Conservation (phyloP, 2,888 invertebrate genomes). For the Drosophila neonasuta region DNA sequence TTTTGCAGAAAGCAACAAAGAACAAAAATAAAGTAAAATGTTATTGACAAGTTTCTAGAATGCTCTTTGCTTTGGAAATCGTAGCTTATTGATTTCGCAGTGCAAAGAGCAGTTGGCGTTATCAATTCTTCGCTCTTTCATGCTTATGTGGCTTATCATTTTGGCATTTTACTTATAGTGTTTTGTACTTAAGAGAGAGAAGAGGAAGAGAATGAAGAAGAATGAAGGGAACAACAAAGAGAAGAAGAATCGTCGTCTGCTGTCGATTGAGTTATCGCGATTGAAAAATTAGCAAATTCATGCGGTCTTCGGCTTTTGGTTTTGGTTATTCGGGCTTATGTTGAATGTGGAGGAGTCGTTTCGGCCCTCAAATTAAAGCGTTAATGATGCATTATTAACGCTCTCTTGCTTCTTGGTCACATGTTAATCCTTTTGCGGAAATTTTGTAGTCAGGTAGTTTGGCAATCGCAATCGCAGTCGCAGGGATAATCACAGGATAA, state of each 20-base stretch:
- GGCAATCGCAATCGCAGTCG: constrained; percentile 8
- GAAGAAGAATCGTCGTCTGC: neutral
- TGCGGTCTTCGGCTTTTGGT: constrained; percentile 35
- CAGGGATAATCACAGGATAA: constrained; percentile 77
- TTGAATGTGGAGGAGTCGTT: constrained; percentile 13
- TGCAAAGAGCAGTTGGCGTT: constrained; percentile 26
- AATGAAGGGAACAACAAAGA: neutral
- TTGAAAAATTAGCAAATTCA: constrained; percentile 66
- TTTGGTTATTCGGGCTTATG: too few species aligned
- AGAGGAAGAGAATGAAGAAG: neutral
- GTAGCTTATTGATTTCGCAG: constrained; percentile 7
- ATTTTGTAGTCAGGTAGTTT: constrained; percentile 45
- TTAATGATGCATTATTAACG: constrained; percentile 81
- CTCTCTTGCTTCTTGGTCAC: constrained; percentile 25
- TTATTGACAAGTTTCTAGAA: neutral
- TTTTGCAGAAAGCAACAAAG: constrained; percentile 1
- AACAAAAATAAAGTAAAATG: neutral
- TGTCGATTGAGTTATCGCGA: constrained; percentile 29
- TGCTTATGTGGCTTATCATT: constrained; percentile 22
- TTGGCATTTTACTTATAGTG: neutral
- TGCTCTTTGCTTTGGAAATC: constrained; percentile 12
- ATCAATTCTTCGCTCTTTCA: constrained; percentile 12
- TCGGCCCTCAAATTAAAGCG: constrained; percentile 74
- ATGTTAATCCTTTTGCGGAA: constrained; percentile 74
- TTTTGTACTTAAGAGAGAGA: constrained; percentile 16